Base-by-base conservation (phyloP, 2,888 invertebrate species). In the Aradus depressus region DNA sequence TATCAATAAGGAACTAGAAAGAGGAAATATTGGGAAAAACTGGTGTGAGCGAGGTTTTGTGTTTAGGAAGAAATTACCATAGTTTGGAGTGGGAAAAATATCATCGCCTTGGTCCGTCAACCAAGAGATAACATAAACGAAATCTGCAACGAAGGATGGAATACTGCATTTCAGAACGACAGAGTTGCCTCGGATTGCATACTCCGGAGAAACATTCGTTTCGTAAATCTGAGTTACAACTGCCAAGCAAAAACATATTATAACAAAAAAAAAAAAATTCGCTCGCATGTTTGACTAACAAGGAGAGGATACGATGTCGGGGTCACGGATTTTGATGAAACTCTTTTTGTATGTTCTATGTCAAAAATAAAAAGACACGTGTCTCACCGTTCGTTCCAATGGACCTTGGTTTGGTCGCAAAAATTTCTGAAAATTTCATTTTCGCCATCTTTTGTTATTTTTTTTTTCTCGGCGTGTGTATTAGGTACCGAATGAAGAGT, bases 71-170 rank as follows among this genome's bases (percentile, higher is more conserved):
- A 45, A 2, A 23, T 16, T 53, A 57, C 54, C 53, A 41, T 50
- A 57, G 48, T 51, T 31, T 8, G 38, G 32, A 34, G 41, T 44
- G 4, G 80, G 80, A 63, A 75, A 76, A 65, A 80, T 81, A 63
- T 79, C 79, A 66, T 83, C 81, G 53, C 79, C 78, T 63, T 81
- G 76, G 69, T 87, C 84, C 60, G 85, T 85, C 61, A 84, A 83
- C 89, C 89, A 89, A 37, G 87, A 84, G 47, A 84, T 75, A 60
- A 93, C 87, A 64, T 75, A 77, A 56, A 93, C 86, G 70, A 91
- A 92, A 72, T 93, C 91, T 56, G 88, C 87, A 57, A 92, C 90
- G 71, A 90, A 93, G 56, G 88, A 88, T 42, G 93, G 93, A 64
- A 90, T 84, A 63, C 85, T 85, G 72, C 89, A 90, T 72, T 89